Percentiles rank a stretch among this genome's conserved stretches.
Evolutionary conservation across 2,113 vertebrate species (phyloP).

Genomic region (Notothenia rossii): DNA sequence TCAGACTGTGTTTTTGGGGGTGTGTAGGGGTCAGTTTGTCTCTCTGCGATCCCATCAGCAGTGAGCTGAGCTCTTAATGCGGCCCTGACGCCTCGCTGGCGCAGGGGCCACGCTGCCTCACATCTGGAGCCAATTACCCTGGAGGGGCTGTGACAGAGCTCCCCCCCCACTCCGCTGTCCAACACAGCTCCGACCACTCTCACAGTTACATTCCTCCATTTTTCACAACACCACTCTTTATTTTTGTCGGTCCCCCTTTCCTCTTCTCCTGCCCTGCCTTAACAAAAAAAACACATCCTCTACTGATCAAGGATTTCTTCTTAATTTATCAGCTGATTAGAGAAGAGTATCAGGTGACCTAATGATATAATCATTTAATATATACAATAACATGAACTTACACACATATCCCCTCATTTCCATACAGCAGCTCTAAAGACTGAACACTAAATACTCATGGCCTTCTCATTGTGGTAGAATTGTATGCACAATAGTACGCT

Average conservation of each 20-base stretch:
- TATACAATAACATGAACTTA: too few relatives aligned
- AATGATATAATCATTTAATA: background rate
- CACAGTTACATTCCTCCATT: constrained; percentile 67
- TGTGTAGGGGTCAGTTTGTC: constrained; percentile 51
- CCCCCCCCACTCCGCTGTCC: constrained; percentile 59
- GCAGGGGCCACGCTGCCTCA: constrained; percentile 79
- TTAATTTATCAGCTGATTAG: background rate
- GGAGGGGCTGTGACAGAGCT: constrained; percentile 78
- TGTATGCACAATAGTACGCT: constrained; percentile 13
- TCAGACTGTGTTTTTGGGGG: constrained; percentile 45
- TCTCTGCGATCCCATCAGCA: constrained; percentile 72
- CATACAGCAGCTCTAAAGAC: background rate
- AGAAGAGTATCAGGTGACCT: background rate
- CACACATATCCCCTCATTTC: background rate
- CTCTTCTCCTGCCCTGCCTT: background rate
- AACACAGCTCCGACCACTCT: constrained; percentile 58
- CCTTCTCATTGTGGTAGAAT: background rate
- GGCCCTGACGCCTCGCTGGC: constrained; percentile 83
- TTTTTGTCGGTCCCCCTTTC: constrained; percentile 32
- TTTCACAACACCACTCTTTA: constrained; percentile 46
- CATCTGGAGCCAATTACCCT: constrained; percentile 85
- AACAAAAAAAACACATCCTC: constrained; percentile 3
- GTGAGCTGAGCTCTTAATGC: constrained; percentile 83
- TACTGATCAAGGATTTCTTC: background rate
- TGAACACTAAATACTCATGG: background rate